Evolutionary conservation across 2,888 invertebrate genomes (phyloP), one percentile per base, ranked within the genome.

Genomic region (Myopa testacea): DNA sequence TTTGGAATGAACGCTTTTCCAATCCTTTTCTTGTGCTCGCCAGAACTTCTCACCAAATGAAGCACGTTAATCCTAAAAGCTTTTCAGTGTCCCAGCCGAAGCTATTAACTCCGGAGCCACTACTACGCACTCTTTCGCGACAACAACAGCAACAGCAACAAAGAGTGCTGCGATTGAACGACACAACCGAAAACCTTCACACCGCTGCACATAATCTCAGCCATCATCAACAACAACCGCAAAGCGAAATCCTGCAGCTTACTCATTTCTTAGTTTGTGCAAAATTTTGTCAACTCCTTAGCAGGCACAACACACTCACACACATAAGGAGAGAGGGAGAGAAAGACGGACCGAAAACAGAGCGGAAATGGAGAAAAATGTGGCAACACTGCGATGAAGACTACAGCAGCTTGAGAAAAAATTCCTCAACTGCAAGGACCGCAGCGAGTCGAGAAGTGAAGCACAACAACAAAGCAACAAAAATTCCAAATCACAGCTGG

Each of bases 401-500:
- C 70, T 8, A 58, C 34, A 16, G 37, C 3, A 26, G 45, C 60
- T 26, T 19, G n/a, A 40, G 40, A 45, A 63, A 52, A 75, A 50
- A 69, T n/a, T 69, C 19, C 68, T n/a, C 19, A 10, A 19, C 45
- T 37, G 16, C 40, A 14, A n/a, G 40, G 67, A 67, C 40, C 14
- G 6, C 4, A 38, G n/a, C 16, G 12, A 65, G 6, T 19, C 19
- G 40, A 58, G 37, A 3, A 69, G 26, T 4, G 55, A 52, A 37
- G 37, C 58, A 60, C 4, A 71, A n/a, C 16, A 60, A 72, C 58
- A 40, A 77, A 65, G 62, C 77, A 63, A 78, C 62, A 10, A 80
- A 10, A 80, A 80, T 71, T 75, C 7, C 34, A 81, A 82, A 82
- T 83, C 83, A 82, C 83, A 83, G 83, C 83, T 82, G 82, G 82